A percentile compares a stretch with the other conserved stretches of the same genome.
Conservation (phyloP, 2,797 vertebrate species). For the Myotis daubentonii region DNA sequence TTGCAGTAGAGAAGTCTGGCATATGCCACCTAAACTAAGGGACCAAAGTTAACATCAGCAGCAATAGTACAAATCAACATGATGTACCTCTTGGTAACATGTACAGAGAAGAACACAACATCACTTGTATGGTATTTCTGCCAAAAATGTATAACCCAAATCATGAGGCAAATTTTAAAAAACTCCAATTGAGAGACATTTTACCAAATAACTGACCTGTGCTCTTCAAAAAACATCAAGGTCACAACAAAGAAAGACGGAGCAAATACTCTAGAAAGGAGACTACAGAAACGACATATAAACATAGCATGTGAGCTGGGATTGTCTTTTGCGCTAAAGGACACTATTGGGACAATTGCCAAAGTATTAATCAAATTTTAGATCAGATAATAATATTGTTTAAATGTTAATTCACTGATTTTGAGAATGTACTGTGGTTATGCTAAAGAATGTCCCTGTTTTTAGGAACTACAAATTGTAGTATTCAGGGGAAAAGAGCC, state of each 20-base stretch:
- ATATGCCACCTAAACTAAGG: background rate
- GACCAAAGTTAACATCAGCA: background rate
- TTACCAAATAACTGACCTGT: background rate
- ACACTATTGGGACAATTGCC: background rate
- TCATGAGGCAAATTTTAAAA: background rate
- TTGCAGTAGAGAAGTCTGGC: background rate
- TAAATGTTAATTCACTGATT: constrained; percentile 31
- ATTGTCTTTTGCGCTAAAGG: constrained; percentile 25
- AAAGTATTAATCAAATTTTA: constrained; percentile 38
- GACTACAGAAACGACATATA: background rate
- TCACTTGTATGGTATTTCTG: background rate
- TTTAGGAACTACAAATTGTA: constrained; percentile 42
- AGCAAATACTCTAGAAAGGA: constrained; percentile 14
- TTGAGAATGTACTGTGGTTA: background rate
- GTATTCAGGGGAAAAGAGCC: background rate
- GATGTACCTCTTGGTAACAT: background rate
- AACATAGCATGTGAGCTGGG: background rate
- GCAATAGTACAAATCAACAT: background rate
- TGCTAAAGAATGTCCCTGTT: background rate
- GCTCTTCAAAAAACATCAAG: constrained; percentile 24
- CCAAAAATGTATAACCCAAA: background rate
- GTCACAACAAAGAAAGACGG: background rate
- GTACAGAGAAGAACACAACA: background rate
- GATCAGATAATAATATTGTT: constrained; percentile 10
- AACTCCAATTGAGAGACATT: background rate